Percentiles rank a stretch among this genome's conserved stretches.
phyloP scores from a whole-genome alignment of 2,888 invertebrate genomes.

The Antheraea yamamai region DNA sequence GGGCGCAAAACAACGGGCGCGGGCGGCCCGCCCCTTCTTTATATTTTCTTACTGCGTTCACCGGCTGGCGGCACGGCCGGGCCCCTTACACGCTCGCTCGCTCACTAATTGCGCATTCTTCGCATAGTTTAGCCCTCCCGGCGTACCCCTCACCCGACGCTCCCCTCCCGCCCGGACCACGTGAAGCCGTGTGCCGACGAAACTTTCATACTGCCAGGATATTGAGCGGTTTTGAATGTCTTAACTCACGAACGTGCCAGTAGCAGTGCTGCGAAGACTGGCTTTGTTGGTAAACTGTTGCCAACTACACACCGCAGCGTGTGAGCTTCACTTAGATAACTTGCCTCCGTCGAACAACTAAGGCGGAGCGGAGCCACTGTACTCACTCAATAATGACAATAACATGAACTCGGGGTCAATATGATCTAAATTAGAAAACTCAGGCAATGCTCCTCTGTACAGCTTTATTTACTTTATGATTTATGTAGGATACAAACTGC shows the following conservation, averaged over 20 bases:
- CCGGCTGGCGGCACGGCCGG: conserved; percentile 82
- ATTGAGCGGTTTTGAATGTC: conserved; percentile 83
- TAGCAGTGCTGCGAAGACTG: conserved; percentile 57
- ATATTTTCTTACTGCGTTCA: conserved; percentile 86
- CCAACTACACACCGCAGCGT: conserved; percentile 59
- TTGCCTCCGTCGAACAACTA: conserved; percentile 38
- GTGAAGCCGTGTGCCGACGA: conserved; percentile 81
- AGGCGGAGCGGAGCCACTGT: conserved; percentile 22
- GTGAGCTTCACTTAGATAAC: conserved; percentile 45
- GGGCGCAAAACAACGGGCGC: conserved; percentile 81
- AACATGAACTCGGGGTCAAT: conserved; percentile 21
- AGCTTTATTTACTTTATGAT: background rate
- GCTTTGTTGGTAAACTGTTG: conserved; percentile 73
- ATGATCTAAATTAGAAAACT: conserved; percentile 22
- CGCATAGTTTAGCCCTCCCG: conserved; percentile 94
- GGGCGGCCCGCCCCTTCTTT: conserved; percentile 85
- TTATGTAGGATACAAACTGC: background rate
- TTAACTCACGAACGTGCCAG: conserved; percentile 79
- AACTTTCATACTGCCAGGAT: conserved; percentile 81
- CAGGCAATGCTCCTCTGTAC: background rate
- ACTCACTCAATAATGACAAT: conserved; percentile 29
- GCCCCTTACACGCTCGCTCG: conserved; percentile 86
- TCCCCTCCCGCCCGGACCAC: conserved; percentile 66
- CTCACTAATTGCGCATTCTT: conserved; percentile 98
- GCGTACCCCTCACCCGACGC: conserved; percentile 80